Percentiles rank a stretch among this genome's conserved stretches.
Conservation (phyloP, 2,888 invertebrate genomes). For the Pseudococcus viburni region DNA sequence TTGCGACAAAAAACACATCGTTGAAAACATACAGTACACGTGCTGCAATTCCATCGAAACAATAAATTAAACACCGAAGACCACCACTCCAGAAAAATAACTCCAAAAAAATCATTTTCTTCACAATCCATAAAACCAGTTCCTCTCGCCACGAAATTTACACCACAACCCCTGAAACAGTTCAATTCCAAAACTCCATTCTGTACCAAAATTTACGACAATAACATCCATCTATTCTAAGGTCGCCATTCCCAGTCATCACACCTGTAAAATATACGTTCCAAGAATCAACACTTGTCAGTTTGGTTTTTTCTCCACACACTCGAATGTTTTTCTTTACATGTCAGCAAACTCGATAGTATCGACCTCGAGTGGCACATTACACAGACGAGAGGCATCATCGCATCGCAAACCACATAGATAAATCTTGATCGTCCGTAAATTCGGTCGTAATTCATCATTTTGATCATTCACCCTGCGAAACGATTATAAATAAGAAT, state of each 20-base stretch:
- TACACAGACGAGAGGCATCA: background rate
- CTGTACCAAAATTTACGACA: background rate
- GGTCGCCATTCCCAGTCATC: background rate
- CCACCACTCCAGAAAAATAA: too few relatives aligned
- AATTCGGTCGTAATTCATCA: constrained; percentile 28
- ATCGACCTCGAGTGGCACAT: constrained; percentile 14
- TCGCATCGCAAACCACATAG: background rate
- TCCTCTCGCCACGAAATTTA: too few relatives aligned
- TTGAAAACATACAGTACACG: too few relatives aligned
- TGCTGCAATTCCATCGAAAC: too few relatives aligned
- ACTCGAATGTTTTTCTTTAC: background rate
- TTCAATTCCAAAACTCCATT: background rate
- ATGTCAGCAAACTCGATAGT: background rate
- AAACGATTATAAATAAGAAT: constrained; percentile 21
- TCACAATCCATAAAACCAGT: background rate
- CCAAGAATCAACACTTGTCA: background rate
- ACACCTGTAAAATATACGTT: background rate
- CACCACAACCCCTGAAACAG: background rate
- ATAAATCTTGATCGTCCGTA: background rate
- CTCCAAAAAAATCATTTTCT: too few relatives aligned
- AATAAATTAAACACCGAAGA: too few relatives aligned
- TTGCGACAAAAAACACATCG: too few relatives aligned
- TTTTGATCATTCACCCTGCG: constrained; percentile 24
- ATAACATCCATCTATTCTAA: background rate
- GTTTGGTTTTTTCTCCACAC: background rate